These are phyloP conservation scores for Saccostrea cuccullata DNA, from an alignment of 1,140 invertebrate species.

Conservation along the genomic window DNA sequence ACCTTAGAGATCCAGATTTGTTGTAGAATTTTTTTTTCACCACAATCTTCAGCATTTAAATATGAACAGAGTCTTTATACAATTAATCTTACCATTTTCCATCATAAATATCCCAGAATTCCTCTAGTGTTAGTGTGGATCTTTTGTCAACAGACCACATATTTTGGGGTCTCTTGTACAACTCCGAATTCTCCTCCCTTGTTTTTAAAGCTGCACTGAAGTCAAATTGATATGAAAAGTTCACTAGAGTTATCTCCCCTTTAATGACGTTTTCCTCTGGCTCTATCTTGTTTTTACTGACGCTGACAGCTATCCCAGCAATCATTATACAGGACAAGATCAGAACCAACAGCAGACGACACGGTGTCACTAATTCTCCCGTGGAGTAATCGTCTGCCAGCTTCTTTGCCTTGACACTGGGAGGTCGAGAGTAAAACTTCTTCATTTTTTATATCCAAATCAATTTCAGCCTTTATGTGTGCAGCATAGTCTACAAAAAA, in stretches of 20 bases:
- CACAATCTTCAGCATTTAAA: too few relatives aligned
- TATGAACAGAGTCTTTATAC: not conserved
- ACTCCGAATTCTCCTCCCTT: conserved; percentile 64
- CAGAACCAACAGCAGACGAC: conserved; percentile 56
- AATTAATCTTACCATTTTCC: conserved; percentile 67
- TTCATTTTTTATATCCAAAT: not conserved
- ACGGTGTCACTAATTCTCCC: conserved; percentile 61
- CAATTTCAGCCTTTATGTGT: not conserved
- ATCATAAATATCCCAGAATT: conserved; percentile 73
- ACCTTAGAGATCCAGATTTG: too few relatives aligned
- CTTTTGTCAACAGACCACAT: conserved; percentile 64
- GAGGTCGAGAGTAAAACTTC: conserved; percentile 25
- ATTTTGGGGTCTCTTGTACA: conserved; percentile 60
- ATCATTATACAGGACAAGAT: conserved; percentile 49
- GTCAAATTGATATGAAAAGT: conserved; percentile 41
- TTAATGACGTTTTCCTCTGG: conserved; percentile 16
- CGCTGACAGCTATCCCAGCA: conserved; percentile 53
- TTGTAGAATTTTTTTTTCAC: too few relatives aligned
- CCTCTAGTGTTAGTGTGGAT: conserved; percentile 60
- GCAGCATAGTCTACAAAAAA: too few relatives aligned
- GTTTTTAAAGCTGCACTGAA: conserved; percentile 45
- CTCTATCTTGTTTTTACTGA: not conserved
- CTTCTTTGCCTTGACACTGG: conserved; percentile 13
- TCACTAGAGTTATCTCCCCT: not conserved
- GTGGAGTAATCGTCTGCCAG: conserved; percentile 26